Conservation (phyloP, 2,113 vertebrate genomes). For the Microcebus jonahi region DNA sequence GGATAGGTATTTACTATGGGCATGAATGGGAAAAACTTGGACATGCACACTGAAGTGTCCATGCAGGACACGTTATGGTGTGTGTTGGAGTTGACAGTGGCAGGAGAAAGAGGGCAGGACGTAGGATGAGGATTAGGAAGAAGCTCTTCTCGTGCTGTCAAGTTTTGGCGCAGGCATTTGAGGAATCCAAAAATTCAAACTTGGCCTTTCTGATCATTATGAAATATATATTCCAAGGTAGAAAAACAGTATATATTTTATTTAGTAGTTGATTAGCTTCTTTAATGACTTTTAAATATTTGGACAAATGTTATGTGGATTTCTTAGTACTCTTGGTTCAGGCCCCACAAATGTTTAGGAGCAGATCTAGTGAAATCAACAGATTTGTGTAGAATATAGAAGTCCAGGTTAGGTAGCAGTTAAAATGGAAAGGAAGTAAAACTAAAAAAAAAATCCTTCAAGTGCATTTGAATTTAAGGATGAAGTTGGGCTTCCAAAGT, state of each 20-base stretch:
- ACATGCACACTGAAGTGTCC: neutral
- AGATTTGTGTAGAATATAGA: neutral
- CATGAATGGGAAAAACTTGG: neutral
- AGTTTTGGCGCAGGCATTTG: neutral
- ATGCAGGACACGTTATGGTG: neutral
- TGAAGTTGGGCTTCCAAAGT: neutral
- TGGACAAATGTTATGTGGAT: neutral
- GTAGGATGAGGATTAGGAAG: neutral
- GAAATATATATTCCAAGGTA: slow-evolving; percentile 18
- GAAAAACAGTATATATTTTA: neutral
- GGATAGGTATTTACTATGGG: neutral
- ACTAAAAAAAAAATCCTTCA: neutral
- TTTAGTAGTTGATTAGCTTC: neutral
- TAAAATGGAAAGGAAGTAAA: slow-evolving; percentile 3
- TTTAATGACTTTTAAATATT: neutral
- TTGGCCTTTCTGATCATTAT: neutral
- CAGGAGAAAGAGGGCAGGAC: neutral
- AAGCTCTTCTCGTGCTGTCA: neutral
- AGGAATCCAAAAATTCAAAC: neutral
- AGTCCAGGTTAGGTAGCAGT: neutral
- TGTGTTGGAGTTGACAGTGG: neutral
- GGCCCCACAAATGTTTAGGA: neutral
- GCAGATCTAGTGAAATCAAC: neutral
- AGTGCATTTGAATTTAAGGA: slow-evolving; percentile 45
- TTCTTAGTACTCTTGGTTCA: neutral